Conservation (phyloP, 2,113 vertebrate genomes). For the Oceanodroma tethys region DNA sequence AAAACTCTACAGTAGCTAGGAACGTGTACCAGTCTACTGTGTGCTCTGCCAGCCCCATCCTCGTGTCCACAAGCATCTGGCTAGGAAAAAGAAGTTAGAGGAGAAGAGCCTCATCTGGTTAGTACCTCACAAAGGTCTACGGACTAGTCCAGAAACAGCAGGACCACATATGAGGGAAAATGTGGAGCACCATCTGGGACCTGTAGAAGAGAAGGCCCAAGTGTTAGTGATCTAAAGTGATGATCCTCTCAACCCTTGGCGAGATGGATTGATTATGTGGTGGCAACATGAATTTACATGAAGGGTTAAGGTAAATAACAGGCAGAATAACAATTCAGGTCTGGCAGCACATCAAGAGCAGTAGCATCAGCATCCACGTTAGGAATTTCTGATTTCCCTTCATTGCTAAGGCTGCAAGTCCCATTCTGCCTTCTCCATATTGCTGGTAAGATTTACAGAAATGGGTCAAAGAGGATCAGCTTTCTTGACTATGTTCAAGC, state of each 20-base stretch:
- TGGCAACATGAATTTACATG: background rate
- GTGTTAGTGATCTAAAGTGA: background rate
- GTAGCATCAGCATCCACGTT: background rate
- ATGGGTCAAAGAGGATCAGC: background rate
- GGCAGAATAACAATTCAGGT: background rate
- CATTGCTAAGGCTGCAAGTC: background rate
- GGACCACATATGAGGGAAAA: background rate
- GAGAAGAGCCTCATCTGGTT: background rate
- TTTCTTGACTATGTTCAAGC: background rate
- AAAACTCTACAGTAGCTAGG: background rate
- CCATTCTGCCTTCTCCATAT: background rate
- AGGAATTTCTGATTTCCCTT: background rate
- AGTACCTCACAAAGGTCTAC: background rate
- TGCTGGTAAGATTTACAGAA: background rate
- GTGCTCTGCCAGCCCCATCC: background rate
- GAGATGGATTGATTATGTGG: background rate
- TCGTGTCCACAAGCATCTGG: background rate
- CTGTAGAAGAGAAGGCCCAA: background rate
- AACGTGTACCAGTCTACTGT: too few relatives aligned
- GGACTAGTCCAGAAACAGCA: background rate
- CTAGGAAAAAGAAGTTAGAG: background rate
- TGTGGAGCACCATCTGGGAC: background rate
- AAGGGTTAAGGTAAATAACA: background rate
- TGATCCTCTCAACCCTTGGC: too few relatives aligned
- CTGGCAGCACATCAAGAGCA: background rate